Evolutionary conservation across 1,140 invertebrate genomes (phyloP).

Genomic region (Drosophila carrolli): DNA sequence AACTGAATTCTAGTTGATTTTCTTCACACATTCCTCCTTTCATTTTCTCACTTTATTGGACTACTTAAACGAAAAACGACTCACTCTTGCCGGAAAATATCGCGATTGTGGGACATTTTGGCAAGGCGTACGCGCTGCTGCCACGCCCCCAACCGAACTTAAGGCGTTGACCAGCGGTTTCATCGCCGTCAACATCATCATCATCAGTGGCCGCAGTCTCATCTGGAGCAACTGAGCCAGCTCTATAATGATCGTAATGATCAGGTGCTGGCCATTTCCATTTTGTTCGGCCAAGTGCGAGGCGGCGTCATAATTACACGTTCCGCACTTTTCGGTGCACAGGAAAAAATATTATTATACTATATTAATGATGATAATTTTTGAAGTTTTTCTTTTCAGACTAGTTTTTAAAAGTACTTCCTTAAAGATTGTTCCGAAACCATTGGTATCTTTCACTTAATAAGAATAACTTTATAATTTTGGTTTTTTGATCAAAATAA

Average conservation of each 20-base stretch:
- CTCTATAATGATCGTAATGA: conserved; percentile 39
- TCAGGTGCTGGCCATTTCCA: conserved; percentile 32
- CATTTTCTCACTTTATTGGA: background rate
- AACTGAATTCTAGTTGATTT: background rate
- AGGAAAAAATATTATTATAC: background rate
- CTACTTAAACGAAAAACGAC: background rate
- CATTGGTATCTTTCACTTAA: too few relatives aligned
- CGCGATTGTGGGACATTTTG: conserved; percentile 22
- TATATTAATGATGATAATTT: too few relatives aligned
- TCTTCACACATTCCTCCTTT: background rate
- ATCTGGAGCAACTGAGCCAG: conserved; percentile 9
- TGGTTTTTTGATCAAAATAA: too few relatives aligned
- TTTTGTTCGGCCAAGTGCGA: conserved; percentile 33
- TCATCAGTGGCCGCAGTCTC: background rate
- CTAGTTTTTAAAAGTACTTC: too few relatives aligned
- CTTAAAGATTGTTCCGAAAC: too few relatives aligned
- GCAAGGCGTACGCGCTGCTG: conserved; percentile 1
- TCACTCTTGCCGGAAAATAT: conserved; percentile 1
- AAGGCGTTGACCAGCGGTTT: conserved; percentile 14
- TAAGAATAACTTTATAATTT: too few relatives aligned
- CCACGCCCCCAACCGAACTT: conserved; percentile 8
- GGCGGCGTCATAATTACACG: conserved; percentile 72
- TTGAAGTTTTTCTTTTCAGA: too few relatives aligned
- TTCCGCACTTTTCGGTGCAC: conserved; percentile 32
- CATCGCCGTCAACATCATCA: conserved; percentile 11